Evolutionary conservation across 2,888 invertebrate species (phyloP), one percentile per base, ranked within the genome.

Genomic region (Synergus umbraculus): DNA sequence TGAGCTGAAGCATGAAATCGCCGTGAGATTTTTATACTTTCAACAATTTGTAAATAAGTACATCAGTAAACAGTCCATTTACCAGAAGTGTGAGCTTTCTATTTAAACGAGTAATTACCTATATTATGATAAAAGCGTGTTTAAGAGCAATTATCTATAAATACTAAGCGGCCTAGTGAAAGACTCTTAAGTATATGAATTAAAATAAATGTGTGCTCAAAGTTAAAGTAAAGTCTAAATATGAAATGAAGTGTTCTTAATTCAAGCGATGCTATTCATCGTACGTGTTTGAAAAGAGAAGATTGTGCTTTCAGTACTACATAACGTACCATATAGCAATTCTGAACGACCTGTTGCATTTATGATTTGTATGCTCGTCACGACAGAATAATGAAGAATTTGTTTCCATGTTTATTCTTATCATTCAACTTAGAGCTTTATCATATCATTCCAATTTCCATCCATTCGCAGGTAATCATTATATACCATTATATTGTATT

Each of bases 61-160:
- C 5, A 54, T n/a, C 13, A 54, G 54, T n/a, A n/a, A 54, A 13
- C n/a, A 54, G n/a, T n/a, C n/a, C 13, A 41, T 13, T 29, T 41
- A 64, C 37, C 15, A 41, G 29, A 64, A 64, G 64, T 64, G 64
- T 64, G 7, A 37, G 29, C 64, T 64, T 64, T 64, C 64, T 64
- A 64, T 64, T 7, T 64, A 64, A 64, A 15, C 15, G 37, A 64
- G 29, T 41, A 41, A 64, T 64, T 64, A 64, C 15, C 12, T 2
- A 41, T 41, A 29, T 64, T 41, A 29, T 64, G 7, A 37, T 64
- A 37, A 64, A 37, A 13, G 64, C 64, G 64, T 64, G 37, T 41
- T 64, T n/a, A 8, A 8, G 64, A 64, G n/a, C 64, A 64, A 29
- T 64, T 64, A 41, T 41, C 15, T 37, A 64, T 9, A n/a, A 15